Base-by-base conservation (phyloP, 2,797 vertebrate genomes). In the Labeo calbasu region DNA sequence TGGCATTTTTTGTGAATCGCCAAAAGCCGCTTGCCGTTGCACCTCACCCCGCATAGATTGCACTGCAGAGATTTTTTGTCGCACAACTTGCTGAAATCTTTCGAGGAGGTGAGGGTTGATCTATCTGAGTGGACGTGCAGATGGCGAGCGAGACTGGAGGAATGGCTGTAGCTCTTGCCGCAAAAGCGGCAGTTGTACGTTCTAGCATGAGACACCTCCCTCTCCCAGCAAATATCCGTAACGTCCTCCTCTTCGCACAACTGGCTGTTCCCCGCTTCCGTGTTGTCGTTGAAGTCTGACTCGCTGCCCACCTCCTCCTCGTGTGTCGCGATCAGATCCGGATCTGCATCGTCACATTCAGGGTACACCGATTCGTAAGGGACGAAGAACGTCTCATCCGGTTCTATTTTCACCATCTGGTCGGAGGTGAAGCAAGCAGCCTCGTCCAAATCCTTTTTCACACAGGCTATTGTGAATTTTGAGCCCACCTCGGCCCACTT, bases 401-500 rank as follows among this genome's bases (percentile, higher is more conserved):
- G 68, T 51, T 90, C 90, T 19, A 92, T 85, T 91, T 94, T 94
- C 69, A 94, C 87, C 75, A 89, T 63, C 85, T 94, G 92, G 4
- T 93, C 92, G 0, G 91, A 82, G 0, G 85, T 90, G 72, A 94
- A 89, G 2, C 90, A 65, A 53, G 48, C 8, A 14, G 77, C 83
- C 15, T 94, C 93, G 0, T 95, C 94, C 0, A 92, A 88, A 66
- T 95, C 95, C 72, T 93, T 94, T 90, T 95, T 95, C 81, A 95
- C 93, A 2, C 94, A 94, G 43, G 94, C 92, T 82, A 95, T 94
- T 68, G 95, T 95, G 88, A 95, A 95, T 88, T 94, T 94, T 1
- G 94, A 94, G 6, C 94, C 94, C 0, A 93, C 94, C 75, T 95
- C 94, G 0, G 94, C 93, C 94, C 94, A 95, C 89, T 95, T 95